Evolutionary conservation across 2,797 vertebrate species (phyloP), one percentile per base, ranked within the genome.

Genomic region (Parauchenoglanis punctatus): DNA sequence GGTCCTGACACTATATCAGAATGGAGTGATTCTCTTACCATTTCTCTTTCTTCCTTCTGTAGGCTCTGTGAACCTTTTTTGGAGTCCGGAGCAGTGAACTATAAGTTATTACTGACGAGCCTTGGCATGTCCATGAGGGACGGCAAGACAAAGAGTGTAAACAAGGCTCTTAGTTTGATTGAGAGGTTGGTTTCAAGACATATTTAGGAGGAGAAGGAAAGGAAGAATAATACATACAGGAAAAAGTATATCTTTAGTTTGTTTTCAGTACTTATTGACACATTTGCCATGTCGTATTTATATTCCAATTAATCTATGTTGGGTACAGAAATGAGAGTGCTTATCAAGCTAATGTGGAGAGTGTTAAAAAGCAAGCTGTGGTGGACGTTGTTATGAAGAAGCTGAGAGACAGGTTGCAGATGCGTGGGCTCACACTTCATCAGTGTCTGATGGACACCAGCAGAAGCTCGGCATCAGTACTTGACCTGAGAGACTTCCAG

Each of bases 51-150:
- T 59, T 68, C 0, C 4, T 72, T 23, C 44, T 88, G 68, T 91
- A 95, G 94, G 89, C 91, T 97, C 61, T 94, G 91, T 86, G 90
- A 92, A 88, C 93, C 93, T 86, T 95, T 93, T 87, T 91, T 92
- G 76, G 91, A 93, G 65, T 86, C 92, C 35, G 92, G 92, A 81
- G 89, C 88, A 83, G 90, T 97, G 83, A 90, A 93, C 80, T 95
- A 96, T 87, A 93, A 90, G 88, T 91, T 91, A 78, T 91, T 97
- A 86, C 87, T 96, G 73, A 91, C 83, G 25, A 91, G 86, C 87
- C 81, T 97, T 13, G 95, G 95, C 82, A 87, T 93, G 40, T 49
- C 72, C 40, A 35, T 67, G 23, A 85, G 87, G 20, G 91, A 88
- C 67, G 46, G 86, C 31, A 44, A 58, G 85, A 81, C 20, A 49